Evolutionary conservation across 2,888 invertebrate genomes (phyloP).

Genomic region (Ceriagrion tenellum): DNA sequence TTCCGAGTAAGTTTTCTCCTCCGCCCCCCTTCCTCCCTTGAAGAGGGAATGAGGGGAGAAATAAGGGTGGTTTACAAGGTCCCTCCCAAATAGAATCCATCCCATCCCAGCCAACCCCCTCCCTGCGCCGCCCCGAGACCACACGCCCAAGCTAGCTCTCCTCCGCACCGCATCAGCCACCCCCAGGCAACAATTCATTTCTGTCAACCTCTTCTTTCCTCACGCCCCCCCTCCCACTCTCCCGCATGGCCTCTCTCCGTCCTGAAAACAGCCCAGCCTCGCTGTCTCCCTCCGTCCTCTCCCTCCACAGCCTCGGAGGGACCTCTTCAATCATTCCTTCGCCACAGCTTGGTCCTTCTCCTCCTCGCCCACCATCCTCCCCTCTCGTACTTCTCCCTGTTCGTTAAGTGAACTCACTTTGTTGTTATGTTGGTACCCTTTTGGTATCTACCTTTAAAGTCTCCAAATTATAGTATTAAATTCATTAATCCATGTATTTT

Average conservation of each 20-base stretch:
- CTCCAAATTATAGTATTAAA: too few relatives aligned
- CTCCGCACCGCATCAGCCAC: background rate
- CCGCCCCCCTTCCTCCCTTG: constrained; percentile 5
- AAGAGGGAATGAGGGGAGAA: constrained; percentile 51
- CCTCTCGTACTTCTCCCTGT: background rate
- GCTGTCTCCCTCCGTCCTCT: background rate
- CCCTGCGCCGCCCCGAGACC: constrained; percentile 69
- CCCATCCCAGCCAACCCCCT: constrained; percentile 38
- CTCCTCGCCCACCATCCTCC: constrained; percentile 42
- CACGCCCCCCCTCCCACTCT: background rate
- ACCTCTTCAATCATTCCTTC: constrained; percentile 54
- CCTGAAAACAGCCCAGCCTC: background rate
- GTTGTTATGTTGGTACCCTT: too few relatives aligned
- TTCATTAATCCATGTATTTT: too few relatives aligned
- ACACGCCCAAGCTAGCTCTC: constrained; percentile 73
- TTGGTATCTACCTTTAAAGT: too few relatives aligned
- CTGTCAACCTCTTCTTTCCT: constrained; percentile 31
- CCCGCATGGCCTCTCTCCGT: background rate
- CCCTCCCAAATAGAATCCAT: too few relatives aligned
- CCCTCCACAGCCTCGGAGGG: background rate
- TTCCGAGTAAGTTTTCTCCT: background rate
- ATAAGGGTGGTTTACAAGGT: background rate
- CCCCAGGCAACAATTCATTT: constrained; percentile 55
- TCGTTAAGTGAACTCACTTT: too few relatives aligned
- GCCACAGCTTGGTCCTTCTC: background rate